These are phyloP conservation scores for Lithophane socia DNA, from an alignment of 2,888 invertebrate genomes.

Conservation along the genomic window DNA sequence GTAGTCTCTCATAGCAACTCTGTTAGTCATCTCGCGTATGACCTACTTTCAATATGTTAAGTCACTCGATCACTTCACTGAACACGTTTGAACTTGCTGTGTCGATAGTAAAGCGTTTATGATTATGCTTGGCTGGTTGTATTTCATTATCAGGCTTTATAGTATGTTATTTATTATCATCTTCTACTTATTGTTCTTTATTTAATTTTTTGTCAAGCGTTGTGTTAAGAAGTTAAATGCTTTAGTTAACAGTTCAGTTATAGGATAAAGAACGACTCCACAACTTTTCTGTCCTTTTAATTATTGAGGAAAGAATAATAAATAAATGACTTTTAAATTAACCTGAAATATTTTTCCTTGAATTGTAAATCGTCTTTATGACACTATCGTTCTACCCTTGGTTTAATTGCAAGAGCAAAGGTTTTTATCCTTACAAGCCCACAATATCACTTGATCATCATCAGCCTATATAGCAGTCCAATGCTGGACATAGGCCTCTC, in stretches of 20 bases:
- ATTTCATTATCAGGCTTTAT: conserved; percentile 18
- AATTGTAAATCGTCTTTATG: background rate
- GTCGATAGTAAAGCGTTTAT: conserved; percentile 46
- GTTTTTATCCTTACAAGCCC: background rate
- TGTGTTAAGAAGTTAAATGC: background rate
- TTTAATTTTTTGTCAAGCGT: background rate
- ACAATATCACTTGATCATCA: too few relatives aligned
- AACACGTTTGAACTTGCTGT: conserved; percentile 73
- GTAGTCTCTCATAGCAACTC: conserved; percentile 53
- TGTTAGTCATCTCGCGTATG: conserved; percentile 74
- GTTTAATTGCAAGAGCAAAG: background rate
- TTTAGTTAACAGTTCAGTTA: background rate
- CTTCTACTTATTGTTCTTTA: too few relatives aligned
- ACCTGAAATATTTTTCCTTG: background rate
- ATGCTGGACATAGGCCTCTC: too few relatives aligned
- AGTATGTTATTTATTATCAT: background rate
- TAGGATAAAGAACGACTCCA: background rate
- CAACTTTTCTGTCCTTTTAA: background rate
- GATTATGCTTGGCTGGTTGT: conserved; percentile 36
- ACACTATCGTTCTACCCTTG: too few relatives aligned
- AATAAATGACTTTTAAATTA: too few relatives aligned
- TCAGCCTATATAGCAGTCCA: too few relatives aligned
- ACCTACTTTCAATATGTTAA: conserved; percentile 73
- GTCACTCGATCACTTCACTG: conserved; percentile 58
- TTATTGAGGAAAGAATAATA: background rate